These are phyloP conservation scores for Cecropterus lyciades DNA, from an alignment of 1,140 invertebrate genomes.

Conservation along the genomic window DNA sequence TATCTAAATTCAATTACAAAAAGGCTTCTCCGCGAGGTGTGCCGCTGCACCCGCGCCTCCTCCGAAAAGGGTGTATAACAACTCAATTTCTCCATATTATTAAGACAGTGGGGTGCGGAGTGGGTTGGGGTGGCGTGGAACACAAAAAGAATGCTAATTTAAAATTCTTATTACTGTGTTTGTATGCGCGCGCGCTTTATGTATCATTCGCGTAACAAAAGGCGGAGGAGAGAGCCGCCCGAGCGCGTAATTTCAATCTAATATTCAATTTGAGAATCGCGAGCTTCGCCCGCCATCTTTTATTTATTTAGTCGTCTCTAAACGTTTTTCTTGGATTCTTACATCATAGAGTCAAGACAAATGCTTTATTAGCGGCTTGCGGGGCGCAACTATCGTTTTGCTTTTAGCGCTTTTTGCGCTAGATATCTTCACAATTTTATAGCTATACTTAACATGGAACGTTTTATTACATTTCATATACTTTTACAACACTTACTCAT, in stretches of 20 bases:
- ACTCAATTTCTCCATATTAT: conserved; percentile 83
- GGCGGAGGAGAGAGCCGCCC: conserved; percentile 65
- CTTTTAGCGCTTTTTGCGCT: conserved; percentile 10
- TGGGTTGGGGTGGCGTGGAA: conserved; percentile 64
- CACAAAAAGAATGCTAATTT: conserved; percentile 83
- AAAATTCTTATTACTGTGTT: conserved; percentile 80
- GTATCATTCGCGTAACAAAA: conserved; percentile 77
- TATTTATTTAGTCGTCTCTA: conserved; percentile 69
- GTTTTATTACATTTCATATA: neutral
- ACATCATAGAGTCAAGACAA: conserved; percentile 47
- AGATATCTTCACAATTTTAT: conserved; percentile 7
- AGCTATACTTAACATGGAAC: neutral
- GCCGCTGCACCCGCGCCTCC: conserved; percentile 76
- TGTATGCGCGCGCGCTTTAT: conserved; percentile 78
- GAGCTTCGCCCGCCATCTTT: conserved; percentile 64
- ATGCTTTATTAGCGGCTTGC: conserved; percentile 38
- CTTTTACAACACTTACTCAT: neutral
- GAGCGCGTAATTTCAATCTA: conserved; percentile 81
- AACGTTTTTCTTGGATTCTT: conserved; percentile 61
- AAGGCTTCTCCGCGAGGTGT: conserved; percentile 75
- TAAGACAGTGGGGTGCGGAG: conserved; percentile 71
- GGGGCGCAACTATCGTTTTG: conserved; percentile 19
- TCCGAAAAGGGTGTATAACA: conserved; percentile 78
- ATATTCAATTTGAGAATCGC: conserved; percentile 80
- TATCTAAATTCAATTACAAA: conserved; percentile 84